phyloP scores from a whole-genome alignment of 1,140 invertebrate genomes.

The Diplogasteroides magnus region DNA sequence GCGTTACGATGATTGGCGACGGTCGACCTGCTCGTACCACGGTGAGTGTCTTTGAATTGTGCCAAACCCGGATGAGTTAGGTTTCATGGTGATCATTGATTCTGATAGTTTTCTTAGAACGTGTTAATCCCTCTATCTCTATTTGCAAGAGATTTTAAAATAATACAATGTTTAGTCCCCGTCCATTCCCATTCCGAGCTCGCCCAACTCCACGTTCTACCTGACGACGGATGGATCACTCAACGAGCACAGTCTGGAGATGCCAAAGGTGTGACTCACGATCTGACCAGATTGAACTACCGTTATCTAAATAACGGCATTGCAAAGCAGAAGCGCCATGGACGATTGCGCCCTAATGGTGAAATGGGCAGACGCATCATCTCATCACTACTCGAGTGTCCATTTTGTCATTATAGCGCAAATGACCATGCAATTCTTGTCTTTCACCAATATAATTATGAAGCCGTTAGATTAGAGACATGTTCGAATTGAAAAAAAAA shows the following conservation, averaged over 20 bases:
- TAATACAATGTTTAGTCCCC: not conserved
- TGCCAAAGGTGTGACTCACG: slow-evolving; percentile 22
- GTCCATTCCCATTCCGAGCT: slow-evolving; percentile 1
- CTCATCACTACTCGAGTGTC: too few species aligned
- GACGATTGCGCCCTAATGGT: not conserved
- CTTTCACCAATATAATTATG: not conserved
- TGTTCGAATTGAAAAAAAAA: too few species aligned
- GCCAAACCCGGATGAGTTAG: not conserved
- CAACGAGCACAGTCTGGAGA: slow-evolving; percentile 28
- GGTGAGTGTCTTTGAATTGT: not conserved
- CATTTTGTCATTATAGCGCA: not conserved
- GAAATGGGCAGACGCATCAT: too few species aligned
- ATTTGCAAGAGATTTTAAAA: slow-evolving; percentile 3
- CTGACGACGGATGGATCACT: slow-evolving; percentile 26
- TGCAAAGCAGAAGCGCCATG: not conserved
- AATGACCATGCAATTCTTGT: not conserved
- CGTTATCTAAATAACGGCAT: not conserved
- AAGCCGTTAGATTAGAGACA: too few species aligned
- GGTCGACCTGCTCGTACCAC: not conserved
- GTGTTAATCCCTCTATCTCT: not conserved
- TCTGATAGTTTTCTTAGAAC: too few species aligned
- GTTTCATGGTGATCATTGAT: too few species aligned
- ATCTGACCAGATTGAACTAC: not conserved
- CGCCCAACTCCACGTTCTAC: slow-evolving; percentile 29
- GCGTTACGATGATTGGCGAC: not conserved